A percentile compares a stretch with the other conserved stretches of the same genome.
Conservation (phyloP, 2,113 vertebrate genomes). For the Lophochroa leadbeateri region DNA sequence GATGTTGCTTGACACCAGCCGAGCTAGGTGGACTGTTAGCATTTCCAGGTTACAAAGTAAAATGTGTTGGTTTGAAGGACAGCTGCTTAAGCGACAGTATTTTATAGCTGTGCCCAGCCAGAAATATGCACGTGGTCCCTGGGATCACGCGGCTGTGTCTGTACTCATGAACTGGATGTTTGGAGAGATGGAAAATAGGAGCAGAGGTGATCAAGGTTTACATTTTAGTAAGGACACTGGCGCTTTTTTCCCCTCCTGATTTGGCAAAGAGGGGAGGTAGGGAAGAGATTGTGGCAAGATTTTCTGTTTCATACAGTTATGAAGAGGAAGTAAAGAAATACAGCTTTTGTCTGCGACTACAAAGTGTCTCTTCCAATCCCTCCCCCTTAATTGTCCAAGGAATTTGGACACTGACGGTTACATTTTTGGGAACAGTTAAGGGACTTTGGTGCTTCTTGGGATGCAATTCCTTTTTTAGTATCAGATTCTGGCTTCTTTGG, state of each 20-base stretch:
- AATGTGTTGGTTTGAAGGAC: neutral
- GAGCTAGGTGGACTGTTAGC: neutral
- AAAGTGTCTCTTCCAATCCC: neutral
- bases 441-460: neutral
- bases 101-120: neutral
- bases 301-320: neutral
- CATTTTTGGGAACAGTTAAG: neutral
- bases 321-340: neutral
- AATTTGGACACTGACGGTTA: neutral
- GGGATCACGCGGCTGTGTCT: neutral
- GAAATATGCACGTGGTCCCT: neutral
- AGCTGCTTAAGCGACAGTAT: neutral
- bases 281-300: neutral
- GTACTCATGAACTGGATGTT: accelerated
- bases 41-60: neutral
- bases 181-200: neutral
- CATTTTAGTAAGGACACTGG: neutral
- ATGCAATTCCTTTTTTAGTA: neutral
- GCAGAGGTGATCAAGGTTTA: neutral
- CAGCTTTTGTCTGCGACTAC: neutral
- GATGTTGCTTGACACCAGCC: neutral
- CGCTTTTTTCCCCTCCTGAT: neutral
- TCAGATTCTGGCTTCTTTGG: neutral
- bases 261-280: neutral
- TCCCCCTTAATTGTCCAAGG: neutral